Base-by-base conservation (phyloP, 2,888 invertebrate species). In the Chrysodeixis includens region DNA sequence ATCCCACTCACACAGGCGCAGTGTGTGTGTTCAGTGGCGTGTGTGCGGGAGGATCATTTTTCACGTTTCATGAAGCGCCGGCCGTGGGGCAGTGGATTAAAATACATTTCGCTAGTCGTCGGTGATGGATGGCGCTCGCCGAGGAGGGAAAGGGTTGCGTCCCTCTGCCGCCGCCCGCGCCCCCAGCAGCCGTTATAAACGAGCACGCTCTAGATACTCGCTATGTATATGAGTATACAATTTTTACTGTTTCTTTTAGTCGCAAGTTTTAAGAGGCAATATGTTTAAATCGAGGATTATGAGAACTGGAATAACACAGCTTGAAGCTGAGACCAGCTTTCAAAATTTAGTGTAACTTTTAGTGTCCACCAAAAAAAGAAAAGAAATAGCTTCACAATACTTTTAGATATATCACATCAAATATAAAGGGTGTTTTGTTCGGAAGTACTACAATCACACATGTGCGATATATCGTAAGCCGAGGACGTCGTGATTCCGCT, bases 21-120 rank as follows among this genome's bases (percentile, higher is more conserved):
- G 55, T 26, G 66, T 64, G 74, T 79, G 72, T 66, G 26, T 71
- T 71, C 9, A 58, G 44, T 66, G 55, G 81, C 69, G 88, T 81
- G 86, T 76, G 85, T 81, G 78, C 71, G 69, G 80, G 82, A 80
- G 86, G 90, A 94, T 94, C 95, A 95, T 94, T 94, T 94, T 94
- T 95, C 95, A 95, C 93, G 91, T 93, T 93, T 93, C 93, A 94
- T 94, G 94, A 93, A 95, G 92, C 93, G 91, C 81, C 86, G 83
- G 87, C 90, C 88, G 90, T 87, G 89, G 89, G 88, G 88, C 86
- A 93, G 88, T 93, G 93, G 95, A 95, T 95, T 94, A 95, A 94
- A 95, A 94, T 95, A 95, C 94, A 94, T 94, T 94, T 93, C 92
- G 90, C 91, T 88, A 83, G 89, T 88, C 89, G 85, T 79, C 82